These are phyloP conservation scores for Microtus montanus DNA, from an alignment of 2,113 vertebrate genomes.

Conservation along the genomic window DNA sequence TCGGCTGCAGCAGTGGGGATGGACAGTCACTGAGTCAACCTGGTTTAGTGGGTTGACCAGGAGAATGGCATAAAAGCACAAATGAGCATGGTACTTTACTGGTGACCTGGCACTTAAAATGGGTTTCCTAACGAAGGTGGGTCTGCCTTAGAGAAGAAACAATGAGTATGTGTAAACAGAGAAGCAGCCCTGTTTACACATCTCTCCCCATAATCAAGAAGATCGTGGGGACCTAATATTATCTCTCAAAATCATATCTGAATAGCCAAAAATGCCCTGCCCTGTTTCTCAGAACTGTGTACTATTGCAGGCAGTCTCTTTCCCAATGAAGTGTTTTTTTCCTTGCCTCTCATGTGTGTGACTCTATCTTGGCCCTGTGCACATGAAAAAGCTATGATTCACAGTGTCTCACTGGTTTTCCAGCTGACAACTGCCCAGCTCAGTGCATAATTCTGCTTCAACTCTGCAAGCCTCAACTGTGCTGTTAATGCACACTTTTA, in stretches of 20 bases:
- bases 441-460: not conserved
- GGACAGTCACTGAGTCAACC: accelerated
- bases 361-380: not conserved
- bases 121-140: not conserved
- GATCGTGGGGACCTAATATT: not conserved
- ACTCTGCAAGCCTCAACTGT: not conserved
- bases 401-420: not conserved
- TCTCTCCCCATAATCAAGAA: not conserved
- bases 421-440: not conserved
- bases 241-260: not conserved
- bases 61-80: not conserved
- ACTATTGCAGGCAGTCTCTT: not conserved
- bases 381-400: not conserved
- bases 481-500: not conserved
- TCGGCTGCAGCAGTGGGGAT: not conserved
- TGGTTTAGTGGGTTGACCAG: not conserved
- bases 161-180: not conserved
- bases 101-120: not conserved
- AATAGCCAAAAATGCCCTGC: not conserved
- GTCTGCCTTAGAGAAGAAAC: not conserved
- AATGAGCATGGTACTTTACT: not conserved
- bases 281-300: not conserved
- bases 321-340: not conserved
- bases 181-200: not conserved
- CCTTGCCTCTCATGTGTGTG: not conserved